Evolutionary conservation across 35 echinoderm and acorn worm species (phyloP), one percentile per base, ranked within the genome.

Genomic region (Lytechinus variegatus): DNA sequence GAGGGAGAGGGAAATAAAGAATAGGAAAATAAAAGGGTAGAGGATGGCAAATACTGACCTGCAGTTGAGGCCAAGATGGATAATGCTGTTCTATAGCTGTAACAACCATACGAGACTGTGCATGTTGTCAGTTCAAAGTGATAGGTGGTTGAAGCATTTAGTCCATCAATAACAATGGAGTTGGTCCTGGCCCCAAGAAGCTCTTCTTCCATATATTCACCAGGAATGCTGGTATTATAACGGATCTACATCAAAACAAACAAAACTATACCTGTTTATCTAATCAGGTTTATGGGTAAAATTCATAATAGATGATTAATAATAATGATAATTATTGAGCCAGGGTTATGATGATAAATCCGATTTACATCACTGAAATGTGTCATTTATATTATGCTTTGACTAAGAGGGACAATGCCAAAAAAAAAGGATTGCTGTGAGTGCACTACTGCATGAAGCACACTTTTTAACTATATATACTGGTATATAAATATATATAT

Each of bases 81-180:
- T 27, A 97, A 94, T 24, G 97, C 97, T 87, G 95, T 97, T 44
- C 95, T 94, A 92, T 95, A 98, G 14, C 95, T 94, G 27, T 97
- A 97, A 54, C 95, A 93, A 9, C 97, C 97, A 88, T 98, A 97
- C 16, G 95, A 93, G 54, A 95, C 95, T 27, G 86, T 96, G 11
- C 93, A 94, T 57, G 96, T 93, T 9, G 96, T 95, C 94, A 99
- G 95, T 93, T 99, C 97, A 96, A 99, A 97, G 87, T 96, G 89
- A 55, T 99, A 99, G 10, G 54, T 95, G 21, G 95, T 97, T 2
- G 91, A 91, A 3, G 95, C 87, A 8, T 61, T 12, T 9, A 99
- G 87, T 33, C 95, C 95, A 19, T 58, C 28, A 1, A 99, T 87
- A 8, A 54, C 54, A 53, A 96, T 54, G 13, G 94, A 56, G 51